A percentile compares a stretch with the other conserved stretches of the same genome.
These are phyloP conservation scores for Ormyrus rosae DNA, from an alignment of 2,888 invertebrate species.

Conservation along the genomic window DNA sequence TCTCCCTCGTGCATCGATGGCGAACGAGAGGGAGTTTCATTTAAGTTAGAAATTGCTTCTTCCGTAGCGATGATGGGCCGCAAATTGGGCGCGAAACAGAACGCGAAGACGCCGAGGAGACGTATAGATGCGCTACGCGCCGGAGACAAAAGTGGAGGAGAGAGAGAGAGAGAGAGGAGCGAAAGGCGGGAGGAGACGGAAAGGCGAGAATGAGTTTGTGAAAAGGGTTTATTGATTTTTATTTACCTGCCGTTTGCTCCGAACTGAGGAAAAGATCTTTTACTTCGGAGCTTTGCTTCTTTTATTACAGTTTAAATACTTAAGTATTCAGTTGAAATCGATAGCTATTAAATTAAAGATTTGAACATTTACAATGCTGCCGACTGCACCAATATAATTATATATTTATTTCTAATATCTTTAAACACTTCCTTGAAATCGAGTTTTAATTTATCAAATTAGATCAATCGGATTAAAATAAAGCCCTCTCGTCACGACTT, in stretches of 20 bases:
- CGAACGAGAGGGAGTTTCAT: conserved; percentile 71
- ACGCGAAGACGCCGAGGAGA: conserved; percentile 64
- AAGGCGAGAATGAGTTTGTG: conserved; percentile 58
- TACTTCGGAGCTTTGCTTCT: not conserved
- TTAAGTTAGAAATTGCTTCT: conserved; percentile 77
- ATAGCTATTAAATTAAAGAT: too few relatives aligned
- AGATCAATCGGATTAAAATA: too few relatives aligned
- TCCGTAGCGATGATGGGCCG: conserved; percentile 76
- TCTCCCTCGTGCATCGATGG: conserved; percentile 57
- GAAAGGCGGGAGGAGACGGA: conserved; percentile 43
- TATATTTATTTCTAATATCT: too few relatives aligned
- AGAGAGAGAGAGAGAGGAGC: conserved; percentile 37
- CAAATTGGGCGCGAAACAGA: conserved; percentile 76
- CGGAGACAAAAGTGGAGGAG: conserved; percentile 53
- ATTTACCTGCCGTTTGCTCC: conserved; percentile 56
- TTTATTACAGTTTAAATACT: conserved; percentile 39
- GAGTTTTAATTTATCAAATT: too few relatives aligned
- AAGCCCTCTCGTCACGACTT: too few relatives aligned
- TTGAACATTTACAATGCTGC: too few relatives aligned
- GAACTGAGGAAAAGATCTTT: conserved; percentile 34
- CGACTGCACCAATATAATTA: too few relatives aligned
- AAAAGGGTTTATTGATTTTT: conserved; percentile 63
- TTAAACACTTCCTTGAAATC: too few relatives aligned
- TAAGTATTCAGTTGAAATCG: not conserved
- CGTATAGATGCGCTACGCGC: conserved; percentile 21